phyloP scores from a whole-genome alignment of 2,797 vertebrate genomes.

The Lagorchestes hirsutus region DNA sequence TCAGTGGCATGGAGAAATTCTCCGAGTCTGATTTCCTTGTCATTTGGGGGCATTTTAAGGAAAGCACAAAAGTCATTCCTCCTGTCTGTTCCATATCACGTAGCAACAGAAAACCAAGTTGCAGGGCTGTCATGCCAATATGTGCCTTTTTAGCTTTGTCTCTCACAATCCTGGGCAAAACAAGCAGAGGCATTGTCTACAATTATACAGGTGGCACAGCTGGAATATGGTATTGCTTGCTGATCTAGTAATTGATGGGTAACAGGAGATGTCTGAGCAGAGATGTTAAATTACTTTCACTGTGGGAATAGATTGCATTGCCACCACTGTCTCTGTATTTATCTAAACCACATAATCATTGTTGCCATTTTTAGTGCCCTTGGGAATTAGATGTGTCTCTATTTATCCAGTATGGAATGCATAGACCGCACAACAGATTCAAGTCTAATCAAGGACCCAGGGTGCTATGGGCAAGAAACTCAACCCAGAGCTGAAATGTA shows the following conservation, averaged over 20 bases:
- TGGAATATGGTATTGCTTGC: conserved; percentile 68
- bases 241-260: conserved; percentile 79
- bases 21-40: neutral
- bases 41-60: conserved; percentile 7
- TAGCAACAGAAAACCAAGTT: neutral
- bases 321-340: conserved; percentile 71
- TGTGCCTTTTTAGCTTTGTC: neutral
- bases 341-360: conserved; percentile 75
- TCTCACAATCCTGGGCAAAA: conserved; percentile 27
- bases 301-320: conserved; percentile 73
- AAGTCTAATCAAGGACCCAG: conserved; percentile 1
- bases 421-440: neutral
- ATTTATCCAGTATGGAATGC: conserved; percentile 51
- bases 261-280: conserved; percentile 72
- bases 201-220: conserved; percentile 59
- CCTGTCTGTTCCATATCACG: neutral
- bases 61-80: conserved; percentile 28
- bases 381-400: conserved; percentile 48
- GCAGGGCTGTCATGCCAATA: neutral
- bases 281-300: conserved; percentile 79
- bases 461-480: neutral
- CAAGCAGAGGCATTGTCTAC: conserved; percentile 48
- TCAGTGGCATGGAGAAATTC: neutral
- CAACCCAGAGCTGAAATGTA: neutral
- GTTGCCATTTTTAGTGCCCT: conserved; percentile 72